Conservation (phyloP, 2,113 vertebrate genomes). For the Nyctibius bracteatus region DNA sequence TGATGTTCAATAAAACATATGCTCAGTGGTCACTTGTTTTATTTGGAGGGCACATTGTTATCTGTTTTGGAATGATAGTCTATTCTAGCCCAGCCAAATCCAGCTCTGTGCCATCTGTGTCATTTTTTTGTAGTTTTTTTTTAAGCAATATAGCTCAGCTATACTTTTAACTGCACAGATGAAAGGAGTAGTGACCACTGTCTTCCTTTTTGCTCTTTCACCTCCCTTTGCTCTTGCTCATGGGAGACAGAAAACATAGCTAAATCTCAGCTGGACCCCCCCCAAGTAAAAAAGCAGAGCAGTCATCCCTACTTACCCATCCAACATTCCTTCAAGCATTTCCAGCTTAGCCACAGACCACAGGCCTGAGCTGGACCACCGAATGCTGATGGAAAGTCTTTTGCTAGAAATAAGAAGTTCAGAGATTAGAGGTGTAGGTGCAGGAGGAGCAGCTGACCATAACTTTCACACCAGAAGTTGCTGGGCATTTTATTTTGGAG, state of each 20-base stretch:
- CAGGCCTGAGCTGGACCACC: not conserved
- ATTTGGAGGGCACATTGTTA: not conserved
- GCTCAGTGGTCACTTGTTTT: not conserved
- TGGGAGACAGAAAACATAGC: not conserved
- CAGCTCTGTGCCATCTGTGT: not conserved
- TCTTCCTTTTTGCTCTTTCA: not conserved
- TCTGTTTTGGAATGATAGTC: not conserved
- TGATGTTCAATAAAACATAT: not conserved
- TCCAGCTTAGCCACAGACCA: not conserved
- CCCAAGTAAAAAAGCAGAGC: accelerated
- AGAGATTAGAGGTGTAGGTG: not conserved
- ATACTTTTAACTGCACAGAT: not conserved
- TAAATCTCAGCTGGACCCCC: not conserved
- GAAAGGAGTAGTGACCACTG: not conserved
- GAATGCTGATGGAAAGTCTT: accelerated
- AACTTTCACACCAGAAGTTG: not conserved
- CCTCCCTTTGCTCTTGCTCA: not conserved
- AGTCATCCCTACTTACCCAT: not conserved
- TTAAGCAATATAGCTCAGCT: not conserved
- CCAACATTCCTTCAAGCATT: not conserved
- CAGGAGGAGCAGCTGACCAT: not conserved
- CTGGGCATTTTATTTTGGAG: not conserved
- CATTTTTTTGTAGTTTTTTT: not conserved
- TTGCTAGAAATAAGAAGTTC: not conserved
- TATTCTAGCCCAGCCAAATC: not conserved